Conservation (phyloP, 1,140 invertebrate genomes). For the Acromyrmex charruanus region DNA sequence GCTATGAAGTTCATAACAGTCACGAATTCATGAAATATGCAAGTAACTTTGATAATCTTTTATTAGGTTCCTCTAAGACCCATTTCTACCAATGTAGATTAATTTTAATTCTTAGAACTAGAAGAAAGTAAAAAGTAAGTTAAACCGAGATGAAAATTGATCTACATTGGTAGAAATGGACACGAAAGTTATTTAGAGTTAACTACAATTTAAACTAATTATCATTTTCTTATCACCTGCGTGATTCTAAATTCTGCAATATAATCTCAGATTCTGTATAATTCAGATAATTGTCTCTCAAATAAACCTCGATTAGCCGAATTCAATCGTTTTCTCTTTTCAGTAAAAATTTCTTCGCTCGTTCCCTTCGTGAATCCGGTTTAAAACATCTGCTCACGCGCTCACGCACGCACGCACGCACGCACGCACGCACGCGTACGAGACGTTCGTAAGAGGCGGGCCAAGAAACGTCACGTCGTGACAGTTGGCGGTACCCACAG, state of each 20-base stretch:
- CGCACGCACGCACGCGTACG: slow-evolving; percentile 20
- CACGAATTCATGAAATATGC: not conserved
- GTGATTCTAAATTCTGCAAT: not conserved
- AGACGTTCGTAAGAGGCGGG: slow-evolving; percentile 62
- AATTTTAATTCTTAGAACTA: too few relatives aligned
- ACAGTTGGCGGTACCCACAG: slow-evolving; percentile 43
- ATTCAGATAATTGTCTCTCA: not conserved
- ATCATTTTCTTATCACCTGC: not conserved
- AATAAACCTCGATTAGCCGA: slow-evolving; percentile 28
- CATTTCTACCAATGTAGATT: too few relatives aligned
- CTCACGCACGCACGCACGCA: slow-evolving; percentile 39
- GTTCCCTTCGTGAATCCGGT: slow-evolving; percentile 5
- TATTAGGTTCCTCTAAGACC: not conserved
- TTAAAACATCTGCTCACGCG: slow-evolving; percentile 42
- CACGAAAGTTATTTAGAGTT: not conserved
- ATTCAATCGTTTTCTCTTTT: slow-evolving; percentile 6
- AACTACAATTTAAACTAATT: not conserved
- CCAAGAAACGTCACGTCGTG: slow-evolving; percentile 44
- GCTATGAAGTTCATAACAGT: not conserved
- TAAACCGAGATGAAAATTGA: too few relatives aligned
- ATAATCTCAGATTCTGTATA: not conserved
- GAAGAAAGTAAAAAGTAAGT: too few relatives aligned
- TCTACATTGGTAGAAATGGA: too few relatives aligned
- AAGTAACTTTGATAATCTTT: not conserved
- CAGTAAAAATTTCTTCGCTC: slow-evolving; percentile 37